phyloP scores from a whole-genome alignment of 2,113 vertebrate species.

The Ictidomys tridecemlineatus region DNA sequence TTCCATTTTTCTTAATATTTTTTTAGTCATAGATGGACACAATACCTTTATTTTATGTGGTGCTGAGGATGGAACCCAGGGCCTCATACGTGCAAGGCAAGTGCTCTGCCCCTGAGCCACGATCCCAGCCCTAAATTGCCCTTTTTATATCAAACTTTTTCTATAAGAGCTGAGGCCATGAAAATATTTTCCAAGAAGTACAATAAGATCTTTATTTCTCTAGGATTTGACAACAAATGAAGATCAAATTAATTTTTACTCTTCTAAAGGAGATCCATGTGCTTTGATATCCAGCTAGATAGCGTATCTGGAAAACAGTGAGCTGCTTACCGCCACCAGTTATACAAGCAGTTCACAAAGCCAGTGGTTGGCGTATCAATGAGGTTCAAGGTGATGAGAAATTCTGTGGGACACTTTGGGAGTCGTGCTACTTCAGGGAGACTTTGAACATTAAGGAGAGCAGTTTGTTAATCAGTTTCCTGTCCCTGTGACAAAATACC shows the following conservation, averaged over 20 bases:
- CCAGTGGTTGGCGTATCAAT: not conserved
- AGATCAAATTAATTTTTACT: constrained; percentile 8
- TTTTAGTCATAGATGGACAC: too few relatives aligned
- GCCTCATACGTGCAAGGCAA: too few relatives aligned
- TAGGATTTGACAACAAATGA: not conserved
- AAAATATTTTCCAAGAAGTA: not conserved
- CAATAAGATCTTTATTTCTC: not conserved
- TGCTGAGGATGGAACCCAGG: too few relatives aligned
- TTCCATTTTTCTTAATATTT: not conserved
- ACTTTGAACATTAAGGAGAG: constrained; percentile 64
- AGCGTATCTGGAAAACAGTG: not conserved
- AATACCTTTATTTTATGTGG: too few relatives aligned
- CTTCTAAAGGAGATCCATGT: not conserved
- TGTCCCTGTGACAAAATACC: not conserved
- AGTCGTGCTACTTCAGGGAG: not conserved
- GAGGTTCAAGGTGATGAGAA: constrained; percentile 47
- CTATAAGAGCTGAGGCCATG: not conserved
- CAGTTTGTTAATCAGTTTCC: not conserved
- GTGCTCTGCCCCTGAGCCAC: too few relatives aligned
- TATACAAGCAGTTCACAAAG: not conserved
- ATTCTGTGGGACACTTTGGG: not conserved
- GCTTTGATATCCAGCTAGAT: not conserved
- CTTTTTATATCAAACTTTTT: not conserved
- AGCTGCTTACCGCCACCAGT: not conserved
- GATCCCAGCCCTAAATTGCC: too few relatives aligned